Evolutionary conservation across 1,140 invertebrate species (phyloP).

Genomic region (Pseudoatta argentina): DNA sequence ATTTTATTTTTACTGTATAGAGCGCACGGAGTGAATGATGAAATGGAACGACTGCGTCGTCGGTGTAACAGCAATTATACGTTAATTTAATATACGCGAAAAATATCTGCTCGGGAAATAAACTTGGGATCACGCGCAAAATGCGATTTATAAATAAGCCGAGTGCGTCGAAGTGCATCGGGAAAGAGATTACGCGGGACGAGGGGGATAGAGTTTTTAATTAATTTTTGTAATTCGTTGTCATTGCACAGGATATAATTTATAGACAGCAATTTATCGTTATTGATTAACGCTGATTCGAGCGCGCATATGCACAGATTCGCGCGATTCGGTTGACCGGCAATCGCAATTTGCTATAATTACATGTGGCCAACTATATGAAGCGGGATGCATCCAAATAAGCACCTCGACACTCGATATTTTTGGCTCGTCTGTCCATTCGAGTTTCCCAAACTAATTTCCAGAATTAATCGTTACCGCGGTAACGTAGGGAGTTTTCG

Average conservation of each 20-base stretch:
- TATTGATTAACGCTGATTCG: constrained; percentile 46
- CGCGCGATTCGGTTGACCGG: neutral
- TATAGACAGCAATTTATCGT: constrained; percentile 54
- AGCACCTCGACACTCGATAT: constrained; percentile 10
- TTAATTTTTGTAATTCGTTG: constrained; percentile 54
- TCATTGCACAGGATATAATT: constrained; percentile 44
- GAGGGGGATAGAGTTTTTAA: constrained; percentile 38
- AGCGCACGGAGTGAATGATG: constrained; percentile 33
- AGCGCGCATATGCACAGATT: neutral
- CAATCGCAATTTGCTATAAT: constrained; percentile 37
- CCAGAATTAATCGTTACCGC: constrained; percentile 25
- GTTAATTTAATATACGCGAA: constrained; percentile 59
- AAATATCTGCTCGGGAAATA: constrained; percentile 57
- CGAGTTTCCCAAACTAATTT: neutral
- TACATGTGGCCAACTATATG: neutral
- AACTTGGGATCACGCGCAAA: constrained; percentile 49
- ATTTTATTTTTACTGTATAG: constrained; percentile 46
- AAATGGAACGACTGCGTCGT: constrained; percentile 47
- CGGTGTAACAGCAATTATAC: constrained; percentile 58
- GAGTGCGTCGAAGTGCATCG: neutral
- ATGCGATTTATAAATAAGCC: constrained; percentile 57
- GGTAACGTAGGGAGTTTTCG: neutral
- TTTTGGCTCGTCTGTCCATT: neutral
- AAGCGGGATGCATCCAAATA: constrained; percentile 28
- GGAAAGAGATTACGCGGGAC: constrained; percentile 28